Percentiles rank a stretch among this genome's conserved stretches.
Evolutionary conservation across 2,797 vertebrate species (phyloP).

Genomic region (Botia almorhae): DNA sequence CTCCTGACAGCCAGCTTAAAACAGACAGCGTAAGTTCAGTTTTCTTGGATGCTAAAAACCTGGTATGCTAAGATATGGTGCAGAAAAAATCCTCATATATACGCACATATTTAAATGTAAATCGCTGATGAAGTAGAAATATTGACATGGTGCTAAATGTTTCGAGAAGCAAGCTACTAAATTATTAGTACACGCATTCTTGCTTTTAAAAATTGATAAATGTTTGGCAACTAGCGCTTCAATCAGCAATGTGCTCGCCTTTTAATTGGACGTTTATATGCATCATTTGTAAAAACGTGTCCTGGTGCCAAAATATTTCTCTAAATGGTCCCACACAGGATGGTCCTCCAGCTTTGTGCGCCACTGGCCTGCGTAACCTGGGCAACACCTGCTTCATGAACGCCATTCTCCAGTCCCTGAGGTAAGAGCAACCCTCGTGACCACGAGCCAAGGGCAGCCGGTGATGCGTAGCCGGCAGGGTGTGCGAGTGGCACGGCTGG

Average conservation of each 20-base stretch:
- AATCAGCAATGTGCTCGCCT: neutral
- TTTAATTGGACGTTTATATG: neutral
- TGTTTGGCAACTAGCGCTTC: neutral
- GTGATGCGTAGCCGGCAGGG: constrained; percentile 11
- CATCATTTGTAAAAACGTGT: neutral
- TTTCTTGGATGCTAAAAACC: neutral
- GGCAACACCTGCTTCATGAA: constrained; percentile 99
- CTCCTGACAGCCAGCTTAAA: constrained; percentile 86
- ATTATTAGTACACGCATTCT: neutral
- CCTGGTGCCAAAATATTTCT: constrained; percentile 10
- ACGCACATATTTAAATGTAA: neutral
- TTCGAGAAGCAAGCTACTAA: neutral
- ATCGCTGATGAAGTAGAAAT: neutral
- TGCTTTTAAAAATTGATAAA: neutral
- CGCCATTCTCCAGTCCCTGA: constrained; percentile 97
- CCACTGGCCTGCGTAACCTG: constrained; percentile 93
- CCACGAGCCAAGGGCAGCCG: constrained; percentile 7
- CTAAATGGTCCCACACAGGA: constrained; percentile 73
- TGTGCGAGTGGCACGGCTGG: constrained; percentile 47
- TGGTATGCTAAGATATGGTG: neutral
- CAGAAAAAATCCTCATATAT: neutral
- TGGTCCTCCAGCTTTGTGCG: constrained; percentile 81
- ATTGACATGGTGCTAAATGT: neutral
- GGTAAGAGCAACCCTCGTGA: constrained; percentile 75
- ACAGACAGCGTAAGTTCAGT: constrained; percentile 90